These are phyloP conservation scores for Omphaloscelis lunosa DNA, from an alignment of 2,888 invertebrate genomes.

Conservation along the genomic window DNA sequence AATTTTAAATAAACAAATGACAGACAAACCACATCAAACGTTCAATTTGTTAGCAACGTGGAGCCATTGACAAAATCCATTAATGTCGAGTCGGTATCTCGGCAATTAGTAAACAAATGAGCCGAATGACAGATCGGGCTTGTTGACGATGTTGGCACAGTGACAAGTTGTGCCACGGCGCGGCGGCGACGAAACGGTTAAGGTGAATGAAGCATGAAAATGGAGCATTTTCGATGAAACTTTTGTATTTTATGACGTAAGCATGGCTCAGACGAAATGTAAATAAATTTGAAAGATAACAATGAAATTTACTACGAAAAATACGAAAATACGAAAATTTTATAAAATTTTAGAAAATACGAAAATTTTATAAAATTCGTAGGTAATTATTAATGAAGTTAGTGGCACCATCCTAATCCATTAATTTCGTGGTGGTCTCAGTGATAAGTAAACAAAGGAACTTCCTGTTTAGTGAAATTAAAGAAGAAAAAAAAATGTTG, in stretches of 20 bases:
- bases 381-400: conserved; percentile 64
- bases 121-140: conserved; percentile 87
- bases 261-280: background rate
- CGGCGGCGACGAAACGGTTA: conserved; percentile 62
- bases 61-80: conserved; percentile 89
- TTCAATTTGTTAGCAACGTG: conserved; percentile 69
- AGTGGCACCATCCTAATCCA: conserved; percentile 47
- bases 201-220: conserved; percentile 47
- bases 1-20: conserved; percentile 51
- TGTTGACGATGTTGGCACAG: conserved; percentile 80
- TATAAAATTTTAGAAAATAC: conserved; percentile 9
- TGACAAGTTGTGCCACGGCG: conserved; percentile 77
- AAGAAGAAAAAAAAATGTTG: conserved; percentile 39
- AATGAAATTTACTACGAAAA: conserved; percentile 21
- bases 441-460: conserved; percentile 49
- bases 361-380: background rate
- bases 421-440: conserved; percentile 46
- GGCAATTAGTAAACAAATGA: conserved; percentile 90
- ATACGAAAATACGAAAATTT: background rate
- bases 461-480: conserved; percentile 46
- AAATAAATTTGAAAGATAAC: conserved; percentile 43
- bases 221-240: background rate
- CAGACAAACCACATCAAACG: conserved; percentile 83
- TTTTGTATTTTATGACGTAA: conserved; percentile 22
- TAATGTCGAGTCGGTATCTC: conserved; percentile 83